Conservation (phyloP, 1,140 invertebrate species). For the Brachionus sp. region DNA sequence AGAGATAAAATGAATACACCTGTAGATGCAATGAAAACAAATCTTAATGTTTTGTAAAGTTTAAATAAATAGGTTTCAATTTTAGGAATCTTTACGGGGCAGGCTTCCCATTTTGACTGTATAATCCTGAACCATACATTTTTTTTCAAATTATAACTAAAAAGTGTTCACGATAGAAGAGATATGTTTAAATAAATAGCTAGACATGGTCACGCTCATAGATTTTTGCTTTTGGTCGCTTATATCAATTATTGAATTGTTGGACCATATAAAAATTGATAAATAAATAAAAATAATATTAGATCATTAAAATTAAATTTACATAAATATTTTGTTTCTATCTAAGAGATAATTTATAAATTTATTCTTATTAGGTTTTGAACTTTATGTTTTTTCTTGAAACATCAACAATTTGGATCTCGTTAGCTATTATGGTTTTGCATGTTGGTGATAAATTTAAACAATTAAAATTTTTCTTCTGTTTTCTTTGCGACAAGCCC, state of each 20-base stretch:
- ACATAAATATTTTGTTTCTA: no score
- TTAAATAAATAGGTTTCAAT: background rate
- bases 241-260: background rate
- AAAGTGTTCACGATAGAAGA: background rate
- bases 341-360: background rate
- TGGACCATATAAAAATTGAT: background rate
- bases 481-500: no score
- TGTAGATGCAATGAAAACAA: background rate
- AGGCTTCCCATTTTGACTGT: background rate
- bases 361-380: no score
- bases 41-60: background rate
- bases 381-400: no score
- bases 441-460: no score
- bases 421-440: no score
- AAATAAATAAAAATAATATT: no score
- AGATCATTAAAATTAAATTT: no score
- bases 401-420: no score
- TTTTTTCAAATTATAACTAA: background rate
- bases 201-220: background rate
- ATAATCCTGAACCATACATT: background rate
- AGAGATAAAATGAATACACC: background rate
- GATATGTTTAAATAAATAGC: background rate
- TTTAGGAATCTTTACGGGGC: background rate
- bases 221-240: background rate
- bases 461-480: no score